phyloP scores from a whole-genome alignment of 2,797 vertebrate genomes.

The Enteromius afrohamiltoni region DNA sequence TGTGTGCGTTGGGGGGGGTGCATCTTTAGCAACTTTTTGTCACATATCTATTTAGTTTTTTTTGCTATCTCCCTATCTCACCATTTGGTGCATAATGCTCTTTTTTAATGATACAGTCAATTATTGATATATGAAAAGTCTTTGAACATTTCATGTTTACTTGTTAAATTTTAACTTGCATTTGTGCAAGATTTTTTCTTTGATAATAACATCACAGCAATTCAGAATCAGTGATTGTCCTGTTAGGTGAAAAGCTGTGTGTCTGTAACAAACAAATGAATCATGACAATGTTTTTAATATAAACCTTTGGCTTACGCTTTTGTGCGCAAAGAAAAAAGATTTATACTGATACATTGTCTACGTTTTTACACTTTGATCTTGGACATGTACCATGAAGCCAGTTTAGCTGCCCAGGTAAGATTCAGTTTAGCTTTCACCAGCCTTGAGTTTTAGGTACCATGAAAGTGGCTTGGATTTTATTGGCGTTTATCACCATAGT shows the following conservation, averaged over 20 bases:
- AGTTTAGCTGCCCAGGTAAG: too few species aligned
- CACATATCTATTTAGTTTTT: neutral
- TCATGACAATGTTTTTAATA: too few species aligned
- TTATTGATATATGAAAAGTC: neutral
- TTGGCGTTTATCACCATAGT: too few species aligned
- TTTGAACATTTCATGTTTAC: neutral
- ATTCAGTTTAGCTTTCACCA: too few species aligned
- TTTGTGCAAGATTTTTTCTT: neutral
- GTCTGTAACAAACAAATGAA: neutral
- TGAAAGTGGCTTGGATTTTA: too few species aligned
- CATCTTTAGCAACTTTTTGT: neutral
- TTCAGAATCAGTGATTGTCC: neutral
- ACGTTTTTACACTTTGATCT: too few species aligned
- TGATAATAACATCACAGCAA: neutral
- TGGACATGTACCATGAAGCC: too few species aligned
- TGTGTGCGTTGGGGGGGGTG: neutral
- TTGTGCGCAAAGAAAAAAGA: too few species aligned
- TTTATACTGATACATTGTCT: too few species aligned
- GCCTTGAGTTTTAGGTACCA: too few species aligned
- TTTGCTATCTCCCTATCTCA: too few species aligned
- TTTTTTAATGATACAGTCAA: neutral
- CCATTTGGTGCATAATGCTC: neutral
- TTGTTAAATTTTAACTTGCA: neutral
- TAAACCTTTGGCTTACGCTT: too few species aligned
- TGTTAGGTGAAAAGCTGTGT: neutral